Evolutionary conservation across 2,797 vertebrate species (phyloP), one percentile per base, ranked within the genome.

Genomic region (Schizopygopsis pylzovi): DNA sequence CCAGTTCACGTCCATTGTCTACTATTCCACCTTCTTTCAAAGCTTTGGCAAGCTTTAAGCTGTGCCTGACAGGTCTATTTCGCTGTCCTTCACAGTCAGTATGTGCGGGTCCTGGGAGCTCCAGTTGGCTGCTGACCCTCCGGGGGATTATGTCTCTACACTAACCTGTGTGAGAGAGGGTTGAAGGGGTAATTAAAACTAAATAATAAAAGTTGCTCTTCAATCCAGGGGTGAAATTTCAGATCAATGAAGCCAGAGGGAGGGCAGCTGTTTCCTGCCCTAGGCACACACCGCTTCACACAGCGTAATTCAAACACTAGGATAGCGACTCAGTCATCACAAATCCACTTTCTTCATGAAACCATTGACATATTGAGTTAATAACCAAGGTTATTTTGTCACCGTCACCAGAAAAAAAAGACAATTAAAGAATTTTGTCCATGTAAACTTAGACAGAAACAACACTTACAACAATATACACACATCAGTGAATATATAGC

Each of bases 151-250:
- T 94, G 92, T 94, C 93, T 92, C 93, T 93, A 92, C 91, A 92
- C 91, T 93, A 93, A 94, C 94, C 94, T 93, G 93, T 90, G 93
- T 94, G 94, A 93, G 92, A 93, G 94, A 94, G 95, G 95, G 94
- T 94, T 94, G 93, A 91, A 91, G 92, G 93, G 93, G 93, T 95
- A 96, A 96, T 96, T 96, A 95, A 95, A 96, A 93, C 93, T 94
- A 95, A 96, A 96, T 95, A 95, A 94, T 94, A 94, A 95, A 92
- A 93, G 92, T 87, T 92, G 91, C 87, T 92, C 87, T 86, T 87
- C 87, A 85, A 90, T 92, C 90, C 79, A 28, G 90, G 76, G 81
- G 92, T 92, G 94, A 93, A 92, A 94, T 94, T 94, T 92, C 88
- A 93, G 92, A 94, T 94, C 92, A 94, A 92, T 92, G 88, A 83